These are phyloP conservation scores for Tipula helvola DNA, from an alignment of 2,888 invertebrate species.

Conservation along the genomic window DNA sequence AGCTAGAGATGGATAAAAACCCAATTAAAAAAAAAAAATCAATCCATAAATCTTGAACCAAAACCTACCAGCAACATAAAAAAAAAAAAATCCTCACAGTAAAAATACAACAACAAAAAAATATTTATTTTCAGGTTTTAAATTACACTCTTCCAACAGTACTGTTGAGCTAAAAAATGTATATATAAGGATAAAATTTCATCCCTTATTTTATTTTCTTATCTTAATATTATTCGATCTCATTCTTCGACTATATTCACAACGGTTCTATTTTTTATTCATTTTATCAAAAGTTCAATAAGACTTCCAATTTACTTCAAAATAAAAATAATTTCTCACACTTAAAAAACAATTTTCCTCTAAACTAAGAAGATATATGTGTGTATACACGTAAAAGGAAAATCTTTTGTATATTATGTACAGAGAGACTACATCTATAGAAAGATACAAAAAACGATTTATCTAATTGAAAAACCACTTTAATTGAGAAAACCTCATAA, in stretches of 20 bases:
- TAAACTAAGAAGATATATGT: not conserved
- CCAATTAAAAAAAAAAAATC: not conserved
- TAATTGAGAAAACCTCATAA: not conserved
- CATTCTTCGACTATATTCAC: not conserved
- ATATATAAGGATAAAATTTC: conserved; percentile 4
- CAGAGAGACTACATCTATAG: not conserved
- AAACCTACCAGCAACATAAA: not conserved
- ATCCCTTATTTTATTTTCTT: not conserved
- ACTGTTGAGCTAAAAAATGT: not conserved
- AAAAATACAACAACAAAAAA: not conserved
- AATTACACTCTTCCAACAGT: not conserved
- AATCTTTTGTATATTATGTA: not conserved
- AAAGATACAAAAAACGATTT: not conserved
- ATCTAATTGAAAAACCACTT: conserved; percentile 4
- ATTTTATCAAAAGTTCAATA: not conserved
- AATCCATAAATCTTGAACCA: conserved; percentile 4
- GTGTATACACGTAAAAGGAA: not conserved
- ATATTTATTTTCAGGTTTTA: conserved; percentile 4
- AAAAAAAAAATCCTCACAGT: not conserved
- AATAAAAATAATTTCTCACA: not conserved
- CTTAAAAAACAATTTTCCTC: conserved; percentile 4
- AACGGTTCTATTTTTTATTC: not conserved
- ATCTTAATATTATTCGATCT: conserved; percentile 4
- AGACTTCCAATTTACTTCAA: conserved; percentile 4
- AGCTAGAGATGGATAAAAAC: conserved; percentile 4